phyloP scores from a whole-genome alignment of 2,888 invertebrate genomes.

The Sphaerophoria rueppellii region DNA sequence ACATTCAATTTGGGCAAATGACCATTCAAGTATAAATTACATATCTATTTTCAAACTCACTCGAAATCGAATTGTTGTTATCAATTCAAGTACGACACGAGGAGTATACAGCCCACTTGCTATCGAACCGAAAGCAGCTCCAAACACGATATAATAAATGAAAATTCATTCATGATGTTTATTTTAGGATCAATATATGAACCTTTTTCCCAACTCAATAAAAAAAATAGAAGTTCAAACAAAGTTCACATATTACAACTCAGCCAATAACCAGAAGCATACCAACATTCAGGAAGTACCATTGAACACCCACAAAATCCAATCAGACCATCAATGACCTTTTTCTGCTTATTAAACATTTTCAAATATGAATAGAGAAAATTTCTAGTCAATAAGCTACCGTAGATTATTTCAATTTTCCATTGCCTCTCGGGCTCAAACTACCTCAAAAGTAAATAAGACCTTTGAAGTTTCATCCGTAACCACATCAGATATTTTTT shows the following conservation, averaged over 20 bases:
- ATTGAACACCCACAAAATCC: slow-evolving; percentile 13
- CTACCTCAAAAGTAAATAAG: slow-evolving; percentile 6
- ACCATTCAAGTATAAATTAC: too few relatives aligned
- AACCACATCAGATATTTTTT: background rate
- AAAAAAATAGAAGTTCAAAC: background rate
- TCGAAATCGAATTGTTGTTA: too few relatives aligned
- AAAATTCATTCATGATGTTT: slow-evolving; percentile 3
- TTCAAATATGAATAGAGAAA: background rate
- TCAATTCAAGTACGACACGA: too few relatives aligned
- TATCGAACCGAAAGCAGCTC: background rate
- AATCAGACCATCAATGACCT: slow-evolving; percentile 17
- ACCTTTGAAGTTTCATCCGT: slow-evolving; percentile 2
- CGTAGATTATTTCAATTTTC: slow-evolving; percentile 41
- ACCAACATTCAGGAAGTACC: background rate
- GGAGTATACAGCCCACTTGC: too few relatives aligned
- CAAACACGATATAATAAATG: background rate
- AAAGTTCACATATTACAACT: background rate
- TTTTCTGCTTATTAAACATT: slow-evolving; percentile 11
- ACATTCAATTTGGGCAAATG: too few relatives aligned
- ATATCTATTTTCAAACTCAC: too few relatives aligned
- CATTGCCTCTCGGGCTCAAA: slow-evolving; percentile 29
- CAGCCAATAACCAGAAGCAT: background rate
- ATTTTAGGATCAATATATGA: background rate
- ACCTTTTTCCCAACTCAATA: background rate
- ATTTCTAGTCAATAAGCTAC: slow-evolving; percentile 16